Evolutionary conservation across 2,888 invertebrate species (phyloP).

Genomic region (Lottia gigantea): DNA sequence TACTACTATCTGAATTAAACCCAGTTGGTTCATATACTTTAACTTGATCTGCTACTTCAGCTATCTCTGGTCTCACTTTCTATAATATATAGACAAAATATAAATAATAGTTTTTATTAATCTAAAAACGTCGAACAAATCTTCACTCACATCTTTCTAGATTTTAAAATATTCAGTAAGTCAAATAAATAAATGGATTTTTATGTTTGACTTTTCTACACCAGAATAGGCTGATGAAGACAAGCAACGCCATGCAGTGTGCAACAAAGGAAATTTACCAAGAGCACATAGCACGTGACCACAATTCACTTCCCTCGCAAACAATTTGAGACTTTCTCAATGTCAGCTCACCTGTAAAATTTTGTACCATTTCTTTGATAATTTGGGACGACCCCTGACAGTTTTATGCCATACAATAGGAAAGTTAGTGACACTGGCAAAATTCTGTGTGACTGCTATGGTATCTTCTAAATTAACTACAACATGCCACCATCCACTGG

Average conservation of each 20-base stretch:
- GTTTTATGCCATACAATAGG: conserved; percentile 99
- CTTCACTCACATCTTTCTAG: no score
- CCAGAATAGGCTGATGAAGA: no score
- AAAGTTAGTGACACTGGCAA: conserved; percentile 88
- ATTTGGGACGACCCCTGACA: conserved; percentile 88
- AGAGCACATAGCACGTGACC: no score
- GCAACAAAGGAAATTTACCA: no score
- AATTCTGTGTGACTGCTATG: conserved; percentile 98
- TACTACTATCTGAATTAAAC: conserved; percentile 93
- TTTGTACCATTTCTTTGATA: conserved; percentile 90
- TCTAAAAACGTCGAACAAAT: no score
- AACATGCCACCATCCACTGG: conserved; percentile 99
- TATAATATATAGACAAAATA: conserved; percentile 26
- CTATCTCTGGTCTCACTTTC: conserved; percentile 64
- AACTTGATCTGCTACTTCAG: conserved; percentile 74
- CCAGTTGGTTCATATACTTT: conserved; percentile 89
- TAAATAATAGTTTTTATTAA: no score
- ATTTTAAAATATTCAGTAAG: no score
- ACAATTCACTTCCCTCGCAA: no score
- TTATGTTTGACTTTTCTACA: no score
- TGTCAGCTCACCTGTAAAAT: conserved; percentile 71
- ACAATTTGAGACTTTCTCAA: no score
- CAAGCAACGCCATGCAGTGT: no score
- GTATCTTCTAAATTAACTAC: conserved; percentile 96
- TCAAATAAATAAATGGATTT: no score